phyloP scores from a whole-genome alignment of 1,140 invertebrate species.

The Dryas iulia region DNA sequence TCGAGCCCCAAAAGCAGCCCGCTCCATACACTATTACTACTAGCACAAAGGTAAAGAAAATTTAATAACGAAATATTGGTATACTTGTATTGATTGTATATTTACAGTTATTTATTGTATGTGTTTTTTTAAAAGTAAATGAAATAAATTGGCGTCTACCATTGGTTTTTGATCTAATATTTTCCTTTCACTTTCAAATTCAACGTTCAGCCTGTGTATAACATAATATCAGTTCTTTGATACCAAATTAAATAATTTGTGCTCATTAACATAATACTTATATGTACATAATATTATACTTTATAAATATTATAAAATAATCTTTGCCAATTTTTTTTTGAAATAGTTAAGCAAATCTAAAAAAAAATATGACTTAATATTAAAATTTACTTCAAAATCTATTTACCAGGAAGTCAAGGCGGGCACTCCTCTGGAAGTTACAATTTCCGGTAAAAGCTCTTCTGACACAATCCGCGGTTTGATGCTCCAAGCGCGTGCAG shows the following conservation, averaged over 20 bases:
- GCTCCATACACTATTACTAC: constrained; percentile 76
- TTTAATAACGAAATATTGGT: not conserved
- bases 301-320: no score
- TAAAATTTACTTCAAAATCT: not conserved
- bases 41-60: constrained; percentile 58
- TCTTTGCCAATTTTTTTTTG: no score
- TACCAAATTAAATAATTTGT: no score
- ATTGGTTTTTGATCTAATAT: not conserved
- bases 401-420: constrained; percentile 54
- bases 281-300: no score
- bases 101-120: no score
- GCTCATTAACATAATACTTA: not conserved
- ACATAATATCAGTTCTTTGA: not conserved
- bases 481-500: constrained; percentile 77
- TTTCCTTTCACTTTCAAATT: not conserved
- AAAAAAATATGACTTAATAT: no score
- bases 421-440: constrained; percentile 63
- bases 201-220: not conserved
- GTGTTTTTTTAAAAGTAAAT: not conserved
- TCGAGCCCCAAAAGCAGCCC: constrained; percentile 56
- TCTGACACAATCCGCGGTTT: constrained; percentile 78
- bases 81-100: no score
- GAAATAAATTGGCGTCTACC: not conserved
- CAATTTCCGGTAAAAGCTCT: constrained; percentile 62
- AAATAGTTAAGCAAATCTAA: not conserved